These are phyloP conservation scores for Brachionichthys hirsutus DNA, from an alignment of 2,113 vertebrate species.

Conservation along the genomic window DNA sequence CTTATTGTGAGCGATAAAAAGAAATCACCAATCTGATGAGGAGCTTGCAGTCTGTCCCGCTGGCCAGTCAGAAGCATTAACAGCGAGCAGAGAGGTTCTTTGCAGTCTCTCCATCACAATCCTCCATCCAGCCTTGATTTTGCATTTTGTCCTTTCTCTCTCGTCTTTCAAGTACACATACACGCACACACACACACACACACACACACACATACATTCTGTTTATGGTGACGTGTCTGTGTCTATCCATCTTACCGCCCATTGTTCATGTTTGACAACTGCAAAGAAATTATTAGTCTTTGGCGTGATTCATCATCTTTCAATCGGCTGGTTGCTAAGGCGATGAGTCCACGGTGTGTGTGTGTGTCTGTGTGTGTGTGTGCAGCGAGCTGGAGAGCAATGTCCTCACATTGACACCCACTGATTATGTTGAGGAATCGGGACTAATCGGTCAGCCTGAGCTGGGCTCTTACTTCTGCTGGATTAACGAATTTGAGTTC, in stretches of 20 bases:
- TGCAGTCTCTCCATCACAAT: not conserved
- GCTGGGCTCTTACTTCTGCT: conserved; percentile 21
- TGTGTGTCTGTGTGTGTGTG: not conserved
- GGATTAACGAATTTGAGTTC: conserved; percentile 28
- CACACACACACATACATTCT: conserved; percentile 24
- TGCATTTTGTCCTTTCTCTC: conserved; percentile 1
- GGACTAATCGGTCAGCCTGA: conserved; percentile 17
- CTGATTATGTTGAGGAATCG: conserved; percentile 7
- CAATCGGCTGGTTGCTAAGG: conserved; percentile 73
- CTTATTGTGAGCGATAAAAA: not conserved
- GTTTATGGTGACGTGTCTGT: conserved; percentile 45
- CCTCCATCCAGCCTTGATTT: conserved; percentile 16
- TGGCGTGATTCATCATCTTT: conserved; percentile 71
- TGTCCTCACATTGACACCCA: conserved; percentile 46
- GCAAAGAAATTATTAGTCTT: conserved; percentile 69
- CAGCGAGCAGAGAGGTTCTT: not conserved
- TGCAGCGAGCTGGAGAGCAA: conserved; percentile 44
- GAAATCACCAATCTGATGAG: not conserved
- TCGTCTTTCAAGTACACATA: conserved; percentile 25
- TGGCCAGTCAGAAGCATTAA: not conserved
- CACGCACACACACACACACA: conserved; percentile 16
- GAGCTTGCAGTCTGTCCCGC: not conserved
- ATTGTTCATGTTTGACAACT: conserved; percentile 71
- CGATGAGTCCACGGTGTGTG: conserved; percentile 63
- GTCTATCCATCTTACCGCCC: conserved; percentile 52